phyloP scores from a whole-genome alignment of 2,113 vertebrate genomes.

The Hypocryptadius cinnamomeus region DNA sequence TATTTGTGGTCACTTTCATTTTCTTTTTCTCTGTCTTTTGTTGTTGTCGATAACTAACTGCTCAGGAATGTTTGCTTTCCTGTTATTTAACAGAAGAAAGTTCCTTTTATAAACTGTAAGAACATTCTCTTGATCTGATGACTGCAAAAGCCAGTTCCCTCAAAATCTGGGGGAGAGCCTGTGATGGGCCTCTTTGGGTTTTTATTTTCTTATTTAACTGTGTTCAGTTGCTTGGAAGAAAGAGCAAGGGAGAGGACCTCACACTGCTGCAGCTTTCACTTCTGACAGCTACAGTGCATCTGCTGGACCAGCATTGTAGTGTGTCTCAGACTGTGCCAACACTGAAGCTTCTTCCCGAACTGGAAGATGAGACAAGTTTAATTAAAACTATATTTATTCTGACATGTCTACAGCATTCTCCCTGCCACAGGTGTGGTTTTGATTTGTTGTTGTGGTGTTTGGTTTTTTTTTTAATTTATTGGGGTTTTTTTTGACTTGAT shows the following conservation, averaged over 20 bases:
- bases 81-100: neutral
- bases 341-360: neutral
- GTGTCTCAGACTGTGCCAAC: neutral
- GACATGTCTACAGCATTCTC: neutral
- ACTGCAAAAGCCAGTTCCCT: neutral
- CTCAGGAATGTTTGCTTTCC: neutral
- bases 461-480: neutral
- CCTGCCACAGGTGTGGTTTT: neutral
- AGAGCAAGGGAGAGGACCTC: neutral
- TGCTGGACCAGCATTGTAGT: neutral
- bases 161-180: neutral
- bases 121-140: neutral
- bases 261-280: neutral
- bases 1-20: slow-evolving; percentile 5
- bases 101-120: neutral
- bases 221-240: neutral
- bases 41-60: neutral
- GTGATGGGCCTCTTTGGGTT: neutral
- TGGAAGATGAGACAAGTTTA: neutral
- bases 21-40: neutral
- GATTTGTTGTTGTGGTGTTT: neutral
- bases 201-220: neutral
- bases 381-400: neutral
- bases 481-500: neutral
- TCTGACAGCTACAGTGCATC: neutral